phyloP scores from a whole-genome alignment of 2,888 invertebrate species.

The Pyrocoelia pectoralis region DNA sequence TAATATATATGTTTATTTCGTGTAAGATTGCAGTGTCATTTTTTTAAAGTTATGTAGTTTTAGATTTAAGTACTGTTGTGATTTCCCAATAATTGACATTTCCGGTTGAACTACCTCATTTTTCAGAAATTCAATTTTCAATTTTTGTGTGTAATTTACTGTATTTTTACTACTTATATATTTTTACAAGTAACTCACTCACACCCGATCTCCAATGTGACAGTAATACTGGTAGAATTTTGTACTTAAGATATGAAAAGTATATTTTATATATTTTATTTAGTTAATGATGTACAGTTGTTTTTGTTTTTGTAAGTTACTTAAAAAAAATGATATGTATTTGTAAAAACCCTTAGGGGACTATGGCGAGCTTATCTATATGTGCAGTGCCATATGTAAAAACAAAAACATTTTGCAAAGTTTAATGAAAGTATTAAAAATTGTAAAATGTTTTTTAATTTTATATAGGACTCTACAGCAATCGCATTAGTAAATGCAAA shows the following conservation, averaged over 20 bases:
- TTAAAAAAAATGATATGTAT: slow-evolving; percentile 40
- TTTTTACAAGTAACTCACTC: slow-evolving; percentile 28
- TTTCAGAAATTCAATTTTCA: slow-evolving; percentile 35
- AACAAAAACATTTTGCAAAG: slow-evolving; percentile 40
- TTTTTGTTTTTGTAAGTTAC: slow-evolving; percentile 45
- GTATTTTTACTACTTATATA: slow-evolving; percentile 27
- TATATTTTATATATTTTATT: slow-evolving; percentile 42
- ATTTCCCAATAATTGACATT: slow-evolving; percentile 32
- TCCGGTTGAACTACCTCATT: slow-evolving; percentile 42
- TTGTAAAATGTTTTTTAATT: slow-evolving; percentile 39
- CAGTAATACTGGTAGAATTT: slow-evolving; percentile 53
- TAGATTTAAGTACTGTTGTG: slow-evolving; percentile 33
- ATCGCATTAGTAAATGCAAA: slow-evolving; percentile 57
- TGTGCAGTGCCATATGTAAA: slow-evolving; percentile 56
- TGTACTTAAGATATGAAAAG: slow-evolving; percentile 47
- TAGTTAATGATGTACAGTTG: slow-evolving; percentile 51
- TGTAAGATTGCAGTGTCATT: slow-evolving; percentile 26
- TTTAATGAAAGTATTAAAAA: slow-evolving; percentile 33
- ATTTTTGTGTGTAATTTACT: slow-evolving; percentile 31
- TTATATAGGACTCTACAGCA: slow-evolving; percentile 52
- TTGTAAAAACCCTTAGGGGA: slow-evolving; percentile 46
- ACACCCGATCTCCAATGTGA: slow-evolving; percentile 47
- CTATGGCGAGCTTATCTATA: slow-evolving; percentile 53
- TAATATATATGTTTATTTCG: slow-evolving; percentile 18
- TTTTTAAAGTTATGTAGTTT: slow-evolving; percentile 27